Evolutionary conservation across 2,113 vertebrate species (phyloP).

Genomic region (Chrysemys picta): DNA sequence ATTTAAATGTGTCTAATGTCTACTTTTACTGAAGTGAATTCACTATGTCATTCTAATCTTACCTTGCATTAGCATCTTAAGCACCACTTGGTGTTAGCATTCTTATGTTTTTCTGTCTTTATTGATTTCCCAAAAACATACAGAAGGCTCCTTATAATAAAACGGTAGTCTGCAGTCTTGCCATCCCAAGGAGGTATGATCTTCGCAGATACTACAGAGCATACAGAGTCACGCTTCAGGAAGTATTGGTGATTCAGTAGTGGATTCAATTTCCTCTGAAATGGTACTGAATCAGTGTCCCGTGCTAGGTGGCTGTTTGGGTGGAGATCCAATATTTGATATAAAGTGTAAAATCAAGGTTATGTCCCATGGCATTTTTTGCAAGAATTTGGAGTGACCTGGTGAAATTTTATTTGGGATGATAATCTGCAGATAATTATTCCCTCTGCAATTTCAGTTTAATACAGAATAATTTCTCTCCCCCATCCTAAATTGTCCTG

Average conservation of each 20-base stretch:
- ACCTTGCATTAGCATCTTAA: background rate
- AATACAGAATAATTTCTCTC: background rate
- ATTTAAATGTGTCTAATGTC: background rate
- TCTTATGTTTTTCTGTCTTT: rapidly evolving
- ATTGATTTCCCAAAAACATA: background rate
- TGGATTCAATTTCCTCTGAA: constrained; percentile 23
- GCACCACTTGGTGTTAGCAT: background rate
- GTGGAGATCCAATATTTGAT: background rate
- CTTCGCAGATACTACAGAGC: background rate
- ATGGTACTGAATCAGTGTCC: background rate
- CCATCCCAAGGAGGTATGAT: background rate
- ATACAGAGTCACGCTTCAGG: background rate
- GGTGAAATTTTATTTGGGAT: background rate
- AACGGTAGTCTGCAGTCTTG: background rate
- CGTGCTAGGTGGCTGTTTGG: background rate
- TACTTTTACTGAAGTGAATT: background rate
- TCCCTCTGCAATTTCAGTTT: background rate
- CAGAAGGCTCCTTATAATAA: background rate
- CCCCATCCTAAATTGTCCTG: no score
- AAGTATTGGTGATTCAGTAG: background rate
- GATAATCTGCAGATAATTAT: background rate
- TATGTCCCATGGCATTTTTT: background rate
- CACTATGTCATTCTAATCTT: background rate
- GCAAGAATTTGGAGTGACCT: background rate
- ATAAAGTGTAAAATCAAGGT: background rate